Evolutionary conservation across 2,797 vertebrate species (phyloP).

Genomic region (Cirrhinus molitorella): DNA sequence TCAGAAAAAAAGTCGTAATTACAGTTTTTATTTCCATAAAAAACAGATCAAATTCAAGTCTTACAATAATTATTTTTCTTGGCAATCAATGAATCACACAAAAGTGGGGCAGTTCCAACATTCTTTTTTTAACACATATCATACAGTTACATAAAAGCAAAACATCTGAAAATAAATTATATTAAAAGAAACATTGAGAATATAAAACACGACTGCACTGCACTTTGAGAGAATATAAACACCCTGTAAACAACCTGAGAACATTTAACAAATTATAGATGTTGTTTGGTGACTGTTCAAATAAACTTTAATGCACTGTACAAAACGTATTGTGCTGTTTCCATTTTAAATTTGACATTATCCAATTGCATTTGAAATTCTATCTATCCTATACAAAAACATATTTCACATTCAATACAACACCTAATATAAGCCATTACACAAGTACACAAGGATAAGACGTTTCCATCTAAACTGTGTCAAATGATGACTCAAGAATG

Average conservation of each 20-base stretch:
- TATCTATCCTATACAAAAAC: slow-evolving; percentile 29
- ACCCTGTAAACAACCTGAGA: slow-evolving; percentile 37
- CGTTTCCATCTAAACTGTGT: not conserved
- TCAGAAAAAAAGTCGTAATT: not conserved
- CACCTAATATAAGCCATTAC: not conserved
- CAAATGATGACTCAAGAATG: not conserved
- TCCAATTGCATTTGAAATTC: slow-evolving; percentile 24
- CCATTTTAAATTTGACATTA: not conserved
- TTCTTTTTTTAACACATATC: not conserved
- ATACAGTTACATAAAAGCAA: slow-evolving; percentile 12
- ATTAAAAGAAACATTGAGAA: slow-evolving; percentile 21
- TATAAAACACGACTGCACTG: slow-evolving; percentile 10
- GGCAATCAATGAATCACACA: not conserved
- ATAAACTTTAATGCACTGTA: not conserved
- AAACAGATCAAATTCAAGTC: not conserved
- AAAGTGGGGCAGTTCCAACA: slow-evolving; percentile 31
- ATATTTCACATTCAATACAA: slow-evolving; percentile 33
- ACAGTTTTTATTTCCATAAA: not conserved
- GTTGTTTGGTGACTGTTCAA: not conserved
- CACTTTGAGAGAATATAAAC: slow-evolving; percentile 33
- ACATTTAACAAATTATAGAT: not conserved
- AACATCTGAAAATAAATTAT: slow-evolving; percentile 43
- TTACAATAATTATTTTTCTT: not conserved
- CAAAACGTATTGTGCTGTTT: not conserved
- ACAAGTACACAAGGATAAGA: not conserved